Conservation (phyloP, 2,888 invertebrate genomes). For the Drosophila tanythrix region DNA sequence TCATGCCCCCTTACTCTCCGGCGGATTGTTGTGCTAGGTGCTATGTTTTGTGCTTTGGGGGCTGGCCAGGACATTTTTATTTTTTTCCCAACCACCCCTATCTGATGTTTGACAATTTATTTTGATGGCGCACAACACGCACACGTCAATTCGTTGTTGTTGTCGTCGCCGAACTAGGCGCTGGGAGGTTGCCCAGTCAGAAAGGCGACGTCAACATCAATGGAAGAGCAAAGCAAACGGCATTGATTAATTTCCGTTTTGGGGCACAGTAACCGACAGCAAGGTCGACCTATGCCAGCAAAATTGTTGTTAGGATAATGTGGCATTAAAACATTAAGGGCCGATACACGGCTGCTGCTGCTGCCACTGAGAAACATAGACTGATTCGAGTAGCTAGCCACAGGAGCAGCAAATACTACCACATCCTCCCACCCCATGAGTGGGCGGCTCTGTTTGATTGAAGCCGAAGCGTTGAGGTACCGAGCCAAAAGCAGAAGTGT, state of each 20-base stretch:
- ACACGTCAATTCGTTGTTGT: slow-evolving; percentile 45
- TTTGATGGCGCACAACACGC: slow-evolving; percentile 73
- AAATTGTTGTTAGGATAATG: slow-evolving; percentile 75
- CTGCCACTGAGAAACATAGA: neutral
- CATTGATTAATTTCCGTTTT: slow-evolving; percentile 78
- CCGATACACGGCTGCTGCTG: slow-evolving; percentile 35
- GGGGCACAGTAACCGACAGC: slow-evolving; percentile 49
- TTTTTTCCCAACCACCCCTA: slow-evolving; percentile 36
- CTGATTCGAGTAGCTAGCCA: neutral
- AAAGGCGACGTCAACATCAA: slow-evolving; percentile 47
- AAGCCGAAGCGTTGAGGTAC: slow-evolving; percentile 39
- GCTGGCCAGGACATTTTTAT: slow-evolving; percentile 39
- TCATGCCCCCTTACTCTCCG: slow-evolving; percentile 3
- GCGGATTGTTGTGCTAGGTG: slow-evolving; percentile 22
- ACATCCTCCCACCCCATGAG: neutral
- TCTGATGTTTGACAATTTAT: slow-evolving; percentile 77
- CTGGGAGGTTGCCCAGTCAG: slow-evolving; percentile 34
- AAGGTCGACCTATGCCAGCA: slow-evolving; percentile 59
- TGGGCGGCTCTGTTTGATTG: slow-evolving; percentile 26
- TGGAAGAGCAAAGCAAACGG: slow-evolving; percentile 62
- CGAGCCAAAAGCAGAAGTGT: slow-evolving; percentile 33
- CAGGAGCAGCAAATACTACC: slow-evolving; percentile 1
- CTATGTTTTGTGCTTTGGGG: slow-evolving; percentile 21
- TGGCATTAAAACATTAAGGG: slow-evolving; percentile 72
- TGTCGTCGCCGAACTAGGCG: slow-evolving; percentile 39